Base-by-base conservation (phyloP, 2,113 vertebrate species). In the Misgurnus anguillicaudatus region DNA sequence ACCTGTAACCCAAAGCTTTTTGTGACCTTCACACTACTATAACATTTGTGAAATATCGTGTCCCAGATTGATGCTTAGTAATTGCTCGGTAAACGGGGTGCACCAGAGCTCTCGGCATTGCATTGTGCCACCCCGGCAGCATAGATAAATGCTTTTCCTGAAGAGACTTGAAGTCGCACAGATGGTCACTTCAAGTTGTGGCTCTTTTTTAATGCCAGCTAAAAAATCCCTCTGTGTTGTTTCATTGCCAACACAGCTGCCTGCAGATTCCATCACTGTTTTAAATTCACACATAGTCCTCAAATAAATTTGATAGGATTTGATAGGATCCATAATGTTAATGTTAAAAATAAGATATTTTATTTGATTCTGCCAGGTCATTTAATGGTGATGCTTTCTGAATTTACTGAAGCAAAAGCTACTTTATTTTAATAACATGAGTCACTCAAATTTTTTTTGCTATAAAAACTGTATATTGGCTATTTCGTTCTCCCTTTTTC, bases 1-100 rank as follows among this genome's bases (percentile, higher is more conserved):
- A 82, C 60, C 66, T 75, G 77, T 76, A 76, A 77, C 81, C 80
- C 79, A 61, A 72, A 80, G 45, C 65, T 70, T 76, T 77, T 45
- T 69, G n/a, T 70, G 74, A 76, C 74, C 74, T 76, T 76, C 60
- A 62, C 21, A 64, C 60, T 45, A 6, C 61, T 38, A 24, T 51
- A 64, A 76, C 74, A 53, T 62, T 62, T 74, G 71, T 62, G 71
- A 74, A 31, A 64, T 36, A 48, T 75, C 53, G 61, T 76, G 60
- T 51, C 60, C 60, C 60, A 19, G 57, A 45, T 62, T 62, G 72
- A 19, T 47, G 70, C n/a, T 42, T 55, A 57, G 69, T 6, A 57
- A 36, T 5, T 9, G 14, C 68, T 42, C 19, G 0, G 41, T 74
- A 74, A 74, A 74, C 72, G 45, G 62, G 21, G 41, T 62, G 72